Conservation (phyloP, 2,888 invertebrate species). For the Linnaemya vulpina region DNA sequence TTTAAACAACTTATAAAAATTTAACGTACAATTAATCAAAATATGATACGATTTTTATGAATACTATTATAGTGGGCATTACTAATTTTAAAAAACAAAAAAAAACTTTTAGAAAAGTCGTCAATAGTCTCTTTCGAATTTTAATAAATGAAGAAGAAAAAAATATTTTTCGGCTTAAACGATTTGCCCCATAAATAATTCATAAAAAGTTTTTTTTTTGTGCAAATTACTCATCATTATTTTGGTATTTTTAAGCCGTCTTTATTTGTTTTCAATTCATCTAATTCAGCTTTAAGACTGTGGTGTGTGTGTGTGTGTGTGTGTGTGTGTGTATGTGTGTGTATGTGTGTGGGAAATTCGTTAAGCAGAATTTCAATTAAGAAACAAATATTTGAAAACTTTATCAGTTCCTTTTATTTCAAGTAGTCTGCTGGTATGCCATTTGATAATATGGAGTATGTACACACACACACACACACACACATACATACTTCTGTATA, state of each 20-base stretch:
- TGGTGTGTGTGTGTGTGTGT: background rate
- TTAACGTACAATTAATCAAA: too few relatives aligned
- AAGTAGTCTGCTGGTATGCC: background rate
- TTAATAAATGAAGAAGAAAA: background rate
- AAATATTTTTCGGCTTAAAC: background rate
- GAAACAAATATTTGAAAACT: conserved; percentile 21
- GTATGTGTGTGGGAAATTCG: conserved; percentile 10
- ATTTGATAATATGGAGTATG: background rate
- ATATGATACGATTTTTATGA: too few relatives aligned
- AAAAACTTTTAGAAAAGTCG: too few relatives aligned
- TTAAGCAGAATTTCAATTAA: conserved; percentile 10
- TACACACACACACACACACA: background rate
- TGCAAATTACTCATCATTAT: background rate
- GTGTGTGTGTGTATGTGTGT: background rate
- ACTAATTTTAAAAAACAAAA: too few relatives aligned
- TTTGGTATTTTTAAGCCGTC: background rate
- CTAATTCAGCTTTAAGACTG: background rate
- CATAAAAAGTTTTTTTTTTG: background rate
- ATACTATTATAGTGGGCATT: too few relatives aligned
- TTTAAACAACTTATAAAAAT: too few relatives aligned
- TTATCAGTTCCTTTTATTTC: conserved; percentile 9
- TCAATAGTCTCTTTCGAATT: background rate
- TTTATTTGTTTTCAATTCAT: conserved; percentile 20
- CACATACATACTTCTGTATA: background rate
- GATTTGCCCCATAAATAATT: background rate